Conservation (phyloP, 2,797 vertebrate species). For the Coranthus polyacanthus region DNA sequence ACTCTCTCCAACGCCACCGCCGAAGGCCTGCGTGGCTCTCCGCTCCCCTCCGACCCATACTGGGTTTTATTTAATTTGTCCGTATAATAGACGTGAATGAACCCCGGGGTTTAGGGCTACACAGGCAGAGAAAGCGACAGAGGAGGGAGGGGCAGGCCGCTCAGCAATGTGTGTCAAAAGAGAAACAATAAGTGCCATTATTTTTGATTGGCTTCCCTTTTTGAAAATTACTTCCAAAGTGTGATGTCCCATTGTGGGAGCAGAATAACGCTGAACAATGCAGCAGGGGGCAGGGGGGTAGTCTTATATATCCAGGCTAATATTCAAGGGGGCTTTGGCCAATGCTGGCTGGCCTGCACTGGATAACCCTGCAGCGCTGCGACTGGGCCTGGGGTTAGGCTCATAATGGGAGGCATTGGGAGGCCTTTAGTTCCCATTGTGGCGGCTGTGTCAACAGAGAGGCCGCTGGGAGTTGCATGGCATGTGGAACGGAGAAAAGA, state of each 20-base stretch:
- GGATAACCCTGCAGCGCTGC: slow-evolving; percentile 61
- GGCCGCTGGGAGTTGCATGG: slow-evolving; percentile 92
- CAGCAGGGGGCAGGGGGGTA: slow-evolving; percentile 79
- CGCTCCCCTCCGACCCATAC: slow-evolving; percentile 58
- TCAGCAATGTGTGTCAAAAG: slow-evolving; percentile 84
- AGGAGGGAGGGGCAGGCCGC: slow-evolving; percentile 67
- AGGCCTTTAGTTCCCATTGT: slow-evolving; percentile 93
- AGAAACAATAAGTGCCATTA: slow-evolving; percentile 99
- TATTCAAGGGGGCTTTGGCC: slow-evolving; percentile 71
- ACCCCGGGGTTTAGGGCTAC: slow-evolving; percentile 89
- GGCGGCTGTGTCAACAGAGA: slow-evolving; percentile 95
- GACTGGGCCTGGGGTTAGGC: slow-evolving; percentile 66
- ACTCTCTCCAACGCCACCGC: slow-evolving; percentile 31
- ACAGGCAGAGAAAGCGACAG: slow-evolving; percentile 59
- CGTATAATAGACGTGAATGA: slow-evolving; percentile 95
- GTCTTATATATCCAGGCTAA: slow-evolving; percentile 74
- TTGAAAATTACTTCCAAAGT: slow-evolving; percentile 99
- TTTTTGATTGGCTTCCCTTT: slow-evolving; percentile 95
- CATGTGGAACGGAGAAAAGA: slow-evolving; percentile 84
- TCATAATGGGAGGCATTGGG: slow-evolving; percentile 75
- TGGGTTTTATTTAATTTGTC: slow-evolving; percentile 98
- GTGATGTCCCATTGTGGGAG: slow-evolving; percentile 93
- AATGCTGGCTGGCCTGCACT: slow-evolving; percentile 56
- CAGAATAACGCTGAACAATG: slow-evolving; percentile 94
- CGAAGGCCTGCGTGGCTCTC: slow-evolving; percentile 48